These are phyloP conservation scores for Scleropages formosus DNA, from an alignment of 2,797 vertebrate species.

Conservation along the genomic window DNA sequence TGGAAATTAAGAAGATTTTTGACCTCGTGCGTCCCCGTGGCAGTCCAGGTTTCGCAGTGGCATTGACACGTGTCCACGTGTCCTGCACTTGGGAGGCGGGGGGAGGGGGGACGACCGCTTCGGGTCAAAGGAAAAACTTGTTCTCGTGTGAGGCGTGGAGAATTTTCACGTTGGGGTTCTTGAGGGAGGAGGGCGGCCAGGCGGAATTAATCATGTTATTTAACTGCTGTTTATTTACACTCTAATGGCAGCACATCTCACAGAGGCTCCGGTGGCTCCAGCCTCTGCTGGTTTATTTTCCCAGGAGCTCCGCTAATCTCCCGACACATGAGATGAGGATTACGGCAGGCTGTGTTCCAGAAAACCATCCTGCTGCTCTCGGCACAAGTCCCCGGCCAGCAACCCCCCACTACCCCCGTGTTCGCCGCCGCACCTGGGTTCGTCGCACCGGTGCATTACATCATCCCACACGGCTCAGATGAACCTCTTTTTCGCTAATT, in stretches of 20 bases:
- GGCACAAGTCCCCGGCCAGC: conserved; percentile 19
- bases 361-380: conserved; percentile 22
- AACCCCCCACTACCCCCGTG: neutral
- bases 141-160: neutral
- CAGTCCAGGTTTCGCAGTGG: neutral
- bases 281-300: conserved; percentile 48
- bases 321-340: conserved; percentile 45
- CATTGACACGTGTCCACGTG: neutral
- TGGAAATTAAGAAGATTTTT: conserved; percentile 19
- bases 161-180: conserved; percentile 7
- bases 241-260: conserved; percentile 32
- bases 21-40: neutral
- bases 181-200: conserved; percentile 12
- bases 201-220: conserved; percentile 42
- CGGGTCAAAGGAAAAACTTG: neutral
- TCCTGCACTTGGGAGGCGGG: neutral
- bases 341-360: conserved; percentile 35
- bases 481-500: conserved; percentile 25
- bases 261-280: conserved; percentile 36
- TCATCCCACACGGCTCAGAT: conserved; percentile 35
- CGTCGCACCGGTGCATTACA: conserved; percentile 36
- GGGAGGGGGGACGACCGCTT: neutral
- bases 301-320: conserved; percentile 43
- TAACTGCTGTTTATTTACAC: conserved; percentile 51
- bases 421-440: conserved; percentile 8